phyloP scores from a whole-genome alignment of 2,113 vertebrate genomes.

The Scophthalmus maximus region DNA sequence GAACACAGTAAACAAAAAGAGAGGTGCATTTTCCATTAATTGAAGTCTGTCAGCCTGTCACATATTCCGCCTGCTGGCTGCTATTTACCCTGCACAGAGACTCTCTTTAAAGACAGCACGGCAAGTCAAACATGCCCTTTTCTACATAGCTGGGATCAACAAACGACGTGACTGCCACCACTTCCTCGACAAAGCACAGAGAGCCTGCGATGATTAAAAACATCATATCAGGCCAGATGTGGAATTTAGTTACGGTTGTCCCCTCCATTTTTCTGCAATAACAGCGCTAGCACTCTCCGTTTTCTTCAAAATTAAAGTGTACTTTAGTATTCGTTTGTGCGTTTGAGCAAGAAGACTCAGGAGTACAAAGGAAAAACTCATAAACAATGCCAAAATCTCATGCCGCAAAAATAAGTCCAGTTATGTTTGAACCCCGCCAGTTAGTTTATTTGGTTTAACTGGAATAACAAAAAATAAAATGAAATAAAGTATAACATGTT shows the following conservation, averaged over 20 bases:
- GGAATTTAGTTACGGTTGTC: slow-evolving; percentile 61
- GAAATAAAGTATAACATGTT: neutral
- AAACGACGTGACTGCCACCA: slow-evolving; percentile 74
- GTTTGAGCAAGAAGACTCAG: slow-evolving; percentile 2
- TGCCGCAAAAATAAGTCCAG: no score
- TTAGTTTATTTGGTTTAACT: neutral
- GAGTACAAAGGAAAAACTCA: slow-evolving; percentile 27
- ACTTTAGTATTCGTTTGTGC: slow-evolving; percentile 10
- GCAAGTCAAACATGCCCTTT: slow-evolving; percentile 85
- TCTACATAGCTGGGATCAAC: slow-evolving; percentile 72
- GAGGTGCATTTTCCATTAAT: slow-evolving; percentile 91
- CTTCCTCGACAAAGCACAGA: slow-evolving; percentile 74
- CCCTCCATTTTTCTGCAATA: slow-evolving; percentile 52
- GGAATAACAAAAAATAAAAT: neutral
- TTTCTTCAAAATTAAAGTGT: slow-evolving; percentile 38
- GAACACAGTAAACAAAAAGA: slow-evolving; percentile 94
- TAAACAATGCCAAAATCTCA: slow-evolving; percentile 22
- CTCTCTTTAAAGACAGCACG: slow-evolving; percentile 83
- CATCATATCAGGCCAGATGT: slow-evolving; percentile 64
- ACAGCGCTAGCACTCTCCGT: slow-evolving; percentile 19
- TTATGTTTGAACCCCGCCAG: neutral
- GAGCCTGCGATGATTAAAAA: slow-evolving; percentile 77
- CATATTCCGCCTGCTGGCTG: slow-evolving; percentile 88
- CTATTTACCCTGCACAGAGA: slow-evolving; percentile 92
- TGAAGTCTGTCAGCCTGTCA: slow-evolving; percentile 87